These are phyloP conservation scores for Lymantria dispar DNA, from an alignment of 2,888 invertebrate species.

Conservation along the genomic window DNA sequence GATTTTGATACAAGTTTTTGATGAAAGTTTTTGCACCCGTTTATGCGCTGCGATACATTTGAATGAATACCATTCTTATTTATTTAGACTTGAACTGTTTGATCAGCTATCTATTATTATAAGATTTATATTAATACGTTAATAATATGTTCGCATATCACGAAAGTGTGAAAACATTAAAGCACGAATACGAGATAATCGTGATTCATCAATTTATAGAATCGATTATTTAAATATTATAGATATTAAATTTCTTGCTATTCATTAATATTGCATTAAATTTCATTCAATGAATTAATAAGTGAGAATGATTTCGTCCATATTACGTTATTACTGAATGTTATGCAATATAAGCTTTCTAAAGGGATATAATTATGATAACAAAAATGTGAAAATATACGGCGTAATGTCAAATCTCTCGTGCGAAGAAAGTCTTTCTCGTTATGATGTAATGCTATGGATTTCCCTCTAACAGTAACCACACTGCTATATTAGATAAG, in stretches of 20 bases:
- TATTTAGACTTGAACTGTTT: too few relatives aligned
- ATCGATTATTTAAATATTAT: neutral
- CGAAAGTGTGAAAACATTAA: neutral
- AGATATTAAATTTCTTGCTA: conserved; percentile 2
- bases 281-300: conserved; percentile 3
- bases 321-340: conserved; percentile 4
- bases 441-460: conserved; percentile 13
- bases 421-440: conserved; percentile 27
- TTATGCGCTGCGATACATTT: too few relatives aligned
- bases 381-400: conserved; percentile 28
- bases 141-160: neutral
- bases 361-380: conserved; percentile 19
- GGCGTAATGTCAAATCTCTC: conserved; percentile 17
- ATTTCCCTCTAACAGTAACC: conserved; percentile 19
- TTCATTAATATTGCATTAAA: conserved; percentile 1
- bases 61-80: too few relatives aligned
- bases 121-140: neutral
- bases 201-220: neutral
- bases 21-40: too few relatives aligned
- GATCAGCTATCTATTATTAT: too few relatives aligned
- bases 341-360: conserved; percentile 23
- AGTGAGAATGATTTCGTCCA: conserved; percentile 4
- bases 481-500: neutral
- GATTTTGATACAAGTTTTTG: too few relatives aligned
- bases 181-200: neutral